phyloP scores from a whole-genome alignment of 1,140 invertebrate genomes.

The Zaprionus camerounensis region DNA sequence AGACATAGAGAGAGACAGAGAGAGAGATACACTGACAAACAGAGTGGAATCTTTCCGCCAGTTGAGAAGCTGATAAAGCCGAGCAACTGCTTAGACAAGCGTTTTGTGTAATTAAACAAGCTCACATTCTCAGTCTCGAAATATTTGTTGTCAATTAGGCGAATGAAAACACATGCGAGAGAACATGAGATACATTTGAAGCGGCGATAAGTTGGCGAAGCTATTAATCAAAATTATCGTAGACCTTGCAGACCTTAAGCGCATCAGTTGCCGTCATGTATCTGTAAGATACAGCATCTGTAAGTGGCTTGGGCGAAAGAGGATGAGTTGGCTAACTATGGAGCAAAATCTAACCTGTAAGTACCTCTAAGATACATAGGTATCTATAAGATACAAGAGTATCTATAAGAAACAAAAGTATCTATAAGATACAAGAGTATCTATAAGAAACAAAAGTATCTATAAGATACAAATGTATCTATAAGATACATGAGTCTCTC shows the following conservation, averaged over 20 bases:
- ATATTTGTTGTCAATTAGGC: constrained; percentile 7
- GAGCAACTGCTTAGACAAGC: constrained; percentile 30
- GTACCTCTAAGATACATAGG: background rate
- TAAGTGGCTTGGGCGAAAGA: background rate
- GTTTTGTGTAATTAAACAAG: constrained; percentile 3
- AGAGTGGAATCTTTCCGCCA: constrained; percentile 15
- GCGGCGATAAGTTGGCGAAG: background rate
- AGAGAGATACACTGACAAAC: background rate
- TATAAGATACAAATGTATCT: background rate
- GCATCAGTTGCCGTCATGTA: background rate
- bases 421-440: background rate
- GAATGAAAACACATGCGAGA: background rate
- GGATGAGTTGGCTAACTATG: background rate
- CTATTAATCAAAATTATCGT: constrained; percentile 9
- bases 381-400: background rate
- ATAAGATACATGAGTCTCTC: too few species aligned
- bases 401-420: background rate
- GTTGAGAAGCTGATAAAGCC: constrained; percentile 3
- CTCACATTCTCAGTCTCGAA: background rate
- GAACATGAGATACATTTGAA: background rate
- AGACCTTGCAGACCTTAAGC: background rate
- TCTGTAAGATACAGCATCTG: background rate
- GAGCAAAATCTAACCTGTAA: background rate
- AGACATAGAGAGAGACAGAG: background rate
- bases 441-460: background rate